These are phyloP conservation scores for Aulostomus chinensis DNA, from an alignment of 2,797 vertebrate genomes.

Conservation along the genomic window DNA sequence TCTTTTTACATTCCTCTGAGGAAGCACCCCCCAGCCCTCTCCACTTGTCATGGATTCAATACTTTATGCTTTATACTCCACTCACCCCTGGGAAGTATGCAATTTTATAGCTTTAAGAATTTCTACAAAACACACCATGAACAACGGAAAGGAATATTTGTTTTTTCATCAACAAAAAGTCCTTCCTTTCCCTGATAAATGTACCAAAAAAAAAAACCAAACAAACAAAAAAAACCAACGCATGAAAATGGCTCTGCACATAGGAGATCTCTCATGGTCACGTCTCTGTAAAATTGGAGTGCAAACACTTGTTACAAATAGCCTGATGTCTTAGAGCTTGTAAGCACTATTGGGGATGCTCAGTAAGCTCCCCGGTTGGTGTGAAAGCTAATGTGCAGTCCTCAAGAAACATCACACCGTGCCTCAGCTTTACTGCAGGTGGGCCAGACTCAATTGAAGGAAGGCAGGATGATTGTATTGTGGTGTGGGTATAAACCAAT, in stretches of 20 bases:
- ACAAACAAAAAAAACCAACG: neutral
- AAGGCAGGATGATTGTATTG: constrained; percentile 48
- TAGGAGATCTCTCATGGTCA: neutral
- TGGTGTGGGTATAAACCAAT: constrained; percentile 42
- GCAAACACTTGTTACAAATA: constrained; percentile 34
- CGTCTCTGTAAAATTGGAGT: constrained; percentile 15
- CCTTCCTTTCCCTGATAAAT: too few relatives aligned
- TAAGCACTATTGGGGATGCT: constrained; percentile 9
- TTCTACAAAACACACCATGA: too few relatives aligned
- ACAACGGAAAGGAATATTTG: too few relatives aligned
- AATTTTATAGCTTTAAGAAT: too few relatives aligned
- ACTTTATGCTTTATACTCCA: too few relatives aligned
- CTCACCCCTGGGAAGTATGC: too few relatives aligned
- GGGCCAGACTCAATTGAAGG: constrained; percentile 39
- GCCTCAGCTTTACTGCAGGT: constrained; percentile 39
- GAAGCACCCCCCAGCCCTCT: too few relatives aligned
- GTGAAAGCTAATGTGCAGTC: constrained; percentile 46
- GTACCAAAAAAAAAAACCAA: too few relatives aligned
- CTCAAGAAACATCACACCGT: constrained; percentile 25
- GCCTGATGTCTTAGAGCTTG: constrained; percentile 24
- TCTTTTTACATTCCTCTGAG: too few relatives aligned
- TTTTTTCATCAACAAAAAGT: too few relatives aligned
- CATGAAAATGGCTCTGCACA: constrained; percentile 15
- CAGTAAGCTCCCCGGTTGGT: constrained; percentile 1
- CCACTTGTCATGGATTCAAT: too few relatives aligned